Evolutionary conservation across 2,888 invertebrate genomes (phyloP), one percentile per base, ranked within the genome.

Genomic region (Chloromyia formosa): DNA sequence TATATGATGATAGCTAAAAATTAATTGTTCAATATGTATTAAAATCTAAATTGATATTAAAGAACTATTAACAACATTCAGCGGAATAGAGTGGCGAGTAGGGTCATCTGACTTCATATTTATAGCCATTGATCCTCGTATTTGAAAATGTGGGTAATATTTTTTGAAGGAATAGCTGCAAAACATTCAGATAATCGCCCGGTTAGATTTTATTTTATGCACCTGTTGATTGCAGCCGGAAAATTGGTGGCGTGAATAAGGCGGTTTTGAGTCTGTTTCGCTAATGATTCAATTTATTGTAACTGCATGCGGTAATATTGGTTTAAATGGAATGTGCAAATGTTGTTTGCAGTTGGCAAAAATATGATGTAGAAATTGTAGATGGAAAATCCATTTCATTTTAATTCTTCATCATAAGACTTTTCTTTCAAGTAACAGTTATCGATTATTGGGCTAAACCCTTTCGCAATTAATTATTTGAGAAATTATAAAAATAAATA

Each of bases 1-100:
- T 7, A 61, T 12, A 35, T 64, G 64, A 64, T 64, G 64, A 64
- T 45, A 42, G 64, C 1, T 64, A 5, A 45, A n/a, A 64, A 45
- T 64, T 27, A 27, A 64, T 64, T 64, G 64, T 64, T 18, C 42
- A 42, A 42, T 64, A 20, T n/a, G 20, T 45, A 64, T 64, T 64
- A 64, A 18, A 40, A 1, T 42, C 20, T 64, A 12, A 20, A 10
- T 23, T 9, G 18, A 64, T 42, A 20, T 18, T n/a, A n/a, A n/a
- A 64, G 12, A 64, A 40, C 20, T 64, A 27, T 64, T 16, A 61
- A 61, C n/a, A 18, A 20, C 20, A 42, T 64, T n/a, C n/a, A n/a
- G n/a, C n/a, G 64, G 45, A 64, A 42, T 64, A 12, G 5, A 64
- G 45, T 64, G 23, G 42, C 42, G 18, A 20, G n/a, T n/a, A n/a